Evolutionary conservation across 2,888 invertebrate species (phyloP).

Genomic region (Tenodera sinensis): DNA sequence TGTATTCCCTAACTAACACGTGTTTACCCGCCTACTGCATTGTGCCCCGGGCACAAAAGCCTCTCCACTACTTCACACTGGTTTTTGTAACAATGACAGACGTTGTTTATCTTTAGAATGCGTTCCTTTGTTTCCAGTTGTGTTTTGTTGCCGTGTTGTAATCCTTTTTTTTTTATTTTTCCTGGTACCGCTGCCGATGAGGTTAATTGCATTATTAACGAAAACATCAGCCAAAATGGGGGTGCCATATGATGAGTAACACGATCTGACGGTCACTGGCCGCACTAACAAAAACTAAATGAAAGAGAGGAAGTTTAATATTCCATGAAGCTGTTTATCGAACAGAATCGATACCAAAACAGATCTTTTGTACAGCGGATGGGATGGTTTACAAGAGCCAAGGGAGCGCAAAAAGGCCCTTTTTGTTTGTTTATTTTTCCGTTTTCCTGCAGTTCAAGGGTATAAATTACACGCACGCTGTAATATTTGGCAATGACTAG

Average conservation of each 20-base stretch:
- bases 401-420: background rate
- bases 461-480: background rate
- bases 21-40: background rate
- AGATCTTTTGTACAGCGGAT: background rate
- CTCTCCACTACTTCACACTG: background rate
- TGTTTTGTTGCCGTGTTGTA: background rate
- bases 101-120: background rate
- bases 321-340: background rate
- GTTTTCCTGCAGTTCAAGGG: background rate
- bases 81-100: background rate
- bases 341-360: background rate
- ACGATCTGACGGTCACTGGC: background rate
- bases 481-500: background rate
- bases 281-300: background rate
- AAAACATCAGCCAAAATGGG: background rate
- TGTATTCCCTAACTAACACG: background rate
- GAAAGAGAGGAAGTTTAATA: background rate
- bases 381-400: background rate
- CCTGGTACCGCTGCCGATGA: background rate
- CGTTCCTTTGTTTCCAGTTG: background rate
- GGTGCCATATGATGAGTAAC: background rate
- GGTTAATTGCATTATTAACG: background rate
- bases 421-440: background rate
- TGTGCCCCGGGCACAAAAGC: background rate
- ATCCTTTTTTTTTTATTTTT: background rate